These are phyloP conservation scores for Grus americana DNA, from an alignment of 2,113 vertebrate species.

Conservation along the genomic window DNA sequence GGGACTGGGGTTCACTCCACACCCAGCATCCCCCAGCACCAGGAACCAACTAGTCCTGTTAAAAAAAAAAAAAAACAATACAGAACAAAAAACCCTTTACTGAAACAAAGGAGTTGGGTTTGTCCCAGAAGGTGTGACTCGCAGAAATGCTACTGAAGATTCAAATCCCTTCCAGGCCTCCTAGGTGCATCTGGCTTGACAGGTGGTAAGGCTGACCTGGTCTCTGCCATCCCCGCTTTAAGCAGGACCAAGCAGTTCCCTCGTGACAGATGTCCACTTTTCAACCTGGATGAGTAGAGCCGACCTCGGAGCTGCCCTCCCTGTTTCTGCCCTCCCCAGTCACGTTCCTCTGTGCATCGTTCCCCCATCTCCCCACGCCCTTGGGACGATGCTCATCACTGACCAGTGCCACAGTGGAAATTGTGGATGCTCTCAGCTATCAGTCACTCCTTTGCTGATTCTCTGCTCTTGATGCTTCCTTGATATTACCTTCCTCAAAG, in stretches of 20 bases:
- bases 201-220: background rate
- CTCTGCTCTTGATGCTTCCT: background rate
- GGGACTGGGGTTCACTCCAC: background rate
- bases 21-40: background rate
- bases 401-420: background rate
- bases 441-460: background rate
- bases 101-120: background rate
- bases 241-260: background rate
- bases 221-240: background rate
- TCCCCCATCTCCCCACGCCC: background rate
- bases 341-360: background rate
- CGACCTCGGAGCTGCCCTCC: fast-evolving
- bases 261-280: background rate
- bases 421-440: background rate
- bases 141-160: background rate
- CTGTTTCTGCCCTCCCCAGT: background rate
- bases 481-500: fast-evolving
- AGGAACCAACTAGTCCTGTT: fast-evolving
- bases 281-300: background rate
- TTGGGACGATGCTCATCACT: background rate
- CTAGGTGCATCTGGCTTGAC: background rate
- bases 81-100: background rate
- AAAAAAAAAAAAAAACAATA: background rate
- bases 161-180: background rate
- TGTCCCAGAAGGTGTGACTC: background rate